These are phyloP conservation scores for Metellina segmentata DNA, from an alignment of 2,888 invertebrate genomes.

Conservation along the genomic window DNA sequence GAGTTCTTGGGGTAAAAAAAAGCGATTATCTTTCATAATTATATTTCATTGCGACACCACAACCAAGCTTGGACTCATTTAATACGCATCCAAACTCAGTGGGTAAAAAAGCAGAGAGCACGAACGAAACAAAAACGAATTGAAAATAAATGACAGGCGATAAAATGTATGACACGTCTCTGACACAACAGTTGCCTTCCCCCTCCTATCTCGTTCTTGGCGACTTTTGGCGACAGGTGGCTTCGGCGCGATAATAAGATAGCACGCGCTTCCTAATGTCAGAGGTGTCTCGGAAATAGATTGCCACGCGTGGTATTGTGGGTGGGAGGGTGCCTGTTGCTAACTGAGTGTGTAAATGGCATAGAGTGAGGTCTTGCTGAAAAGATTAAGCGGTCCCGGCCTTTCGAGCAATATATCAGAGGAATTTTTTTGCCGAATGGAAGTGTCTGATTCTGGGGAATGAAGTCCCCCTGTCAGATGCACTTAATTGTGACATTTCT, in stretches of 20 bases:
- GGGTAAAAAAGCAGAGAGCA: neutral
- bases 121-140: neutral
- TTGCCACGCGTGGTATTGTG: slow-evolving; percentile 26
- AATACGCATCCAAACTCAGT: neutral
- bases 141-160: slow-evolving; percentile 43
- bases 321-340: slow-evolving; percentile 14
- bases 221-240: slow-evolving; percentile 62
- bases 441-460: no score
- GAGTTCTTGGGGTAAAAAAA: neutral
- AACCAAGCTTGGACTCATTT: neutral
- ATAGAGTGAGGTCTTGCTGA: slow-evolving; percentile 47
- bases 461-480: neutral
- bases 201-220: slow-evolving; percentile 36
- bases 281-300: slow-evolving; percentile 63
- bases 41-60: neutral
- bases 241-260: slow-evolving; percentile 6
- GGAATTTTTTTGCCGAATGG: no score
- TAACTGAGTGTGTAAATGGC: slow-evolving; percentile 24
- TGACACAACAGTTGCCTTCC: slow-evolving; percentile 14
- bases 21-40: neutral
- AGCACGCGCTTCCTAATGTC: slow-evolving; percentile 35
- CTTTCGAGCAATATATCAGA: neutral
- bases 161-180: slow-evolving; percentile 22
- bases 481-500: slow-evolving; percentile 36
- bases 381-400: slow-evolving; percentile 39